These are phyloP conservation scores for Amblyornis subalaris DNA, from an alignment of 2,113 vertebrate species.

Conservation along the genomic window DNA sequence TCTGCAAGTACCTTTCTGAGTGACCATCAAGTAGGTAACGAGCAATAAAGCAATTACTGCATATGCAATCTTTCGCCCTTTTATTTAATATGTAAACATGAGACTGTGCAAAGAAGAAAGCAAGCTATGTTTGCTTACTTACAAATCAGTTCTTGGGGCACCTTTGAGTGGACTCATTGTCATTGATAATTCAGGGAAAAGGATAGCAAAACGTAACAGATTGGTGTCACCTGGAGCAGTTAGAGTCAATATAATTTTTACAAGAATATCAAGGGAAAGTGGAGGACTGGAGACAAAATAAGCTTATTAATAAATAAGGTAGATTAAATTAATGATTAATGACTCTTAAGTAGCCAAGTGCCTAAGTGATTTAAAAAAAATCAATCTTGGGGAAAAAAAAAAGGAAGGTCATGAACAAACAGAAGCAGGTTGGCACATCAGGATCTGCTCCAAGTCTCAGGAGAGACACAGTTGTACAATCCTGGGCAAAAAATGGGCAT, in stretches of 20 bases:
- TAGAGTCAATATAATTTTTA: not conserved
- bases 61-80: not conserved
- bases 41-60: not conserved
- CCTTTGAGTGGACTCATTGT: not conserved
- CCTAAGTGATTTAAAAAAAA: not conserved
- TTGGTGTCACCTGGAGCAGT: not conserved
- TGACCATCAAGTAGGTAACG: not conserved
- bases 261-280: not conserved
- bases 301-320: slow-evolving; percentile 34
- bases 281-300: not conserved
- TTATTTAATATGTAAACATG: not conserved
- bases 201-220: not conserved
- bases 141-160: not conserved
- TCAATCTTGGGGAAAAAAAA: fast-evolving
- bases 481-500: fast-evolving
- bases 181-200: not conserved
- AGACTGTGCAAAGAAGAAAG: not conserved
- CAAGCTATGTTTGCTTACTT: not conserved
- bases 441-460: not conserved
- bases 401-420: not conserved
- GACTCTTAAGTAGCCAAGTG: not conserved
- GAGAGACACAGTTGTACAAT: not conserved
- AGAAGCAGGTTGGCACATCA: not conserved
- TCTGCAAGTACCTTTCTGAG: not conserved
- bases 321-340: slow-evolving; percentile 43